These are phyloP conservation scores for Saturnia japonica DNA, from an alignment of 2,888 invertebrate genomes.

Conservation along the genomic window DNA sequence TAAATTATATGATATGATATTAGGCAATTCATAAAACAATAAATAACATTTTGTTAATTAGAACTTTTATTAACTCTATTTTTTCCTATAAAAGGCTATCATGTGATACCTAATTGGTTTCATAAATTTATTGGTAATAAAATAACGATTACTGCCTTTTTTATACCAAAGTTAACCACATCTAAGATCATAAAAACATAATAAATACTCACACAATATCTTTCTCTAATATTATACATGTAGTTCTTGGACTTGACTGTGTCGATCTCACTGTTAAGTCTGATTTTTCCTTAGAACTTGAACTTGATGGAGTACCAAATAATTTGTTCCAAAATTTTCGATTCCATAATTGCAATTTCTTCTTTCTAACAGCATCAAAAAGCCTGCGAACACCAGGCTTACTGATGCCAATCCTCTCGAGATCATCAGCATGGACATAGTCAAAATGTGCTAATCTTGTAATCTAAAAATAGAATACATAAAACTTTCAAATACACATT, in stretches of 20 bases:
- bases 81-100: neutral
- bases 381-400: slow-evolving; percentile 95
- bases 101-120: neutral
- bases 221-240: slow-evolving; percentile 92
- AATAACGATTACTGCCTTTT: neutral
- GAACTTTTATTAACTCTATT: neutral
- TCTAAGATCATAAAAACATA: neutral
- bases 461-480: slow-evolving; percentile 80
- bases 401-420: slow-evolving; percentile 96
- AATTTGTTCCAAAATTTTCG: slow-evolving; percentile 91
- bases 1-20: neutral
- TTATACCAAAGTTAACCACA: slow-evolving; percentile 4
- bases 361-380: slow-evolving; percentile 95
- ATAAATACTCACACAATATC: slow-evolving; percentile 83
- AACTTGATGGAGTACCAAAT: slow-evolving; percentile 80
- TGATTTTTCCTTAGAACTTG: slow-evolving; percentile 64
- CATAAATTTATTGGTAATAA: slow-evolving; percentile 2
- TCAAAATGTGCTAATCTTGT: slow-evolving; percentile 97
- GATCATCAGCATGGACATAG: slow-evolving; percentile 96
- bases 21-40: neutral
- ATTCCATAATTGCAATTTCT: slow-evolving; percentile 90
- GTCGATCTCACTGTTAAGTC: slow-evolving; percentile 72
- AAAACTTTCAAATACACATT: neutral
- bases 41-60: neutral
- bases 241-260: slow-evolving; percentile 74